Evolutionary conservation across 1,140 invertebrate species (phyloP), one percentile per base, ranked within the genome.

Genomic region (Sogatella furcifera): DNA sequence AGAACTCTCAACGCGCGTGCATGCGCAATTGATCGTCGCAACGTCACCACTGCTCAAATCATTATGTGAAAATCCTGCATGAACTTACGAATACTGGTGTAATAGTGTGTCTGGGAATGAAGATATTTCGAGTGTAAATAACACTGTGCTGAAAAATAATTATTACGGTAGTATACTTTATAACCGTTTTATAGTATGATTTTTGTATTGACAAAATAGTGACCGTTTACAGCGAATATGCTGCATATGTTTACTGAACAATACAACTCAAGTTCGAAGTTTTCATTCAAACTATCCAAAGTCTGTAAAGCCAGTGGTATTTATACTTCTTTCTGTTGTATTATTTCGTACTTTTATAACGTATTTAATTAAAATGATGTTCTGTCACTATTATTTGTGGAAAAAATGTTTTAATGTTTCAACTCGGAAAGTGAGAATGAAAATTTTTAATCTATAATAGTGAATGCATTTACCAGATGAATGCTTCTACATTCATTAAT

Each of bases 61-160:
- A 44, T 59, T 41, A 22, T 31, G 31, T 55, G 46, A 49, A 55
- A 24, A 24, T 31, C 31, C 54, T 55, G 54, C 54, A 55, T 55
- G 54, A 34, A 55, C 46, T 49, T 49, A 49, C 46, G 21, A 19
- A 13, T 49, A 49, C 21, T 19, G 46, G 14, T 46, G 43, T 56
- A 55, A 22, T 55, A 44, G 52, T 55, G 53, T 61, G 42, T 56
- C 59, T 22, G 46, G 21, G 11, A 22, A 49, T 19, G 73, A 97
- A 97, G 0, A 90, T 92, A 69, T 83, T 84, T 82, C 91, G 95
- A 72, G 97, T 97, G 73, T 97, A 97, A 52, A 97, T 92, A 71
- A 96, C 92, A 70, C 93, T 89, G 74, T 97, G 97, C 88, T 92
- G 69, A 61, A 78, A 77, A 65, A 58, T 49, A 49, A 19, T 49